Evolutionary conservation across 2,797 vertebrate genomes (phyloP).

Genomic region (Bovichtus diacanthus): DNA sequence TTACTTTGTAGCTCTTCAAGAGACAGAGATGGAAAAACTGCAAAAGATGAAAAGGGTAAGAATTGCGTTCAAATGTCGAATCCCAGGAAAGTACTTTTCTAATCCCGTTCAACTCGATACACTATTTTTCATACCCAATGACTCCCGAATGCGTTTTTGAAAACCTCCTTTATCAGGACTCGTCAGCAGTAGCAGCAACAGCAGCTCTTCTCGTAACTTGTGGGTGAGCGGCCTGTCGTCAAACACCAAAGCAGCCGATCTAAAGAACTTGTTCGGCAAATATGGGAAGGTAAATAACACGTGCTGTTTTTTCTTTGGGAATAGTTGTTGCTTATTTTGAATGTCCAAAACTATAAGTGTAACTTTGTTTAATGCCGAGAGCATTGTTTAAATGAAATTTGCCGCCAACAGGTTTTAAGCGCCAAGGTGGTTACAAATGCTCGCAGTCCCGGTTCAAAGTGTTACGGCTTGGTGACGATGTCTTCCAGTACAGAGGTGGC

Average conservation of each 20-base stretch:
- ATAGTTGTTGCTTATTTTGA: background rate
- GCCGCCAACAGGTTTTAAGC: constrained; percentile 89
- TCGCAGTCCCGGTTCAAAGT: constrained; percentile 96
- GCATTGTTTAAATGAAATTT: background rate
- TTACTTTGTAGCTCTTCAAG: constrained; percentile 92
- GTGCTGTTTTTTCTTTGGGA: background rate
- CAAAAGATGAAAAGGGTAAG: constrained; percentile 98
- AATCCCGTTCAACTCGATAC: background rate
- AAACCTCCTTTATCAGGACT: constrained; percentile 81
- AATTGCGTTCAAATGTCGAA: background rate
- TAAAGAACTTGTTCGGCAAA: constrained; percentile 99
- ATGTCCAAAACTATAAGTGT: background rate
- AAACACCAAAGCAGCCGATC: constrained; percentile 98
- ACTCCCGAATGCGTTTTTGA: background rate
- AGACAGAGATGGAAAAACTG: constrained; percentile 94
- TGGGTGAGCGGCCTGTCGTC: constrained; percentile 99
- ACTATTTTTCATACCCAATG: background rate
- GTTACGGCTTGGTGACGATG: constrained; percentile 98
- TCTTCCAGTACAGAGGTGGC: constrained; percentile 94
- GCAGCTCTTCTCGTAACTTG: constrained; percentile 93
- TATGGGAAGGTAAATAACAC: constrained; percentile 92
- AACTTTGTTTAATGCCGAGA: background rate
- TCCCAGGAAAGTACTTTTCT: background rate
- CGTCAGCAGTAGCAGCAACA: constrained; percentile 85
- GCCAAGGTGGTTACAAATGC: constrained; percentile 99